Base-by-base conservation (phyloP, 1,140 invertebrate species). In the Brachionus calyciflorus region DNA sequence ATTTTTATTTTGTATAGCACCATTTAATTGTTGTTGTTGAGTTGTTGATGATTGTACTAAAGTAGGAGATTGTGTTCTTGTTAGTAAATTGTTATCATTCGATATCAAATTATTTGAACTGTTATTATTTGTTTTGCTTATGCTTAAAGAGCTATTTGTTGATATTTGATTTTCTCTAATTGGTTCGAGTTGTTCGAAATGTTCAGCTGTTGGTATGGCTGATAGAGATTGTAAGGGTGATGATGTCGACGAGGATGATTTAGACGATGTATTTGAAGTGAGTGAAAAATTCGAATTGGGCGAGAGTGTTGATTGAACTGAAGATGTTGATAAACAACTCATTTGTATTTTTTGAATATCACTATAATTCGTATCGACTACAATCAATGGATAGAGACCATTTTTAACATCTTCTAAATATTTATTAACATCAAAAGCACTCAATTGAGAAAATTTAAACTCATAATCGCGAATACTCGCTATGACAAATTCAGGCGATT, bases 391-490 rank as follows among this genome's bases (percentile, higher is more conserved):
- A 57, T 77, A 63, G 12, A 53, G 10, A 26, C 76, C 76, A 69
- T 69, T 77, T 41, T 69, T 55, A 26, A 77, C 63, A 77, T 77
- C 76, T 77, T 77, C 76, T 9, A 77, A 12, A 24, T 65, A 69
- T 26, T 77, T 77, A 51, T 60, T 60, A 21, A 77, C 40, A 77
- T 77, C 76, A 49, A 77, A 77, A 19, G 57, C 14, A 2, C 49
- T n/a, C 19, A 55, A 46, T 37, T 73, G 69, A 30, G 17, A 17
- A 21, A 55, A 73, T 41, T 51, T 73, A 37, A 51, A 73, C 26
- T 49, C 46, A 9, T 49, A 6, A 12, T 37, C 30, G 21, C 40
- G 19, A 19, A 24, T 21, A 33, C 24, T 49, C 7, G 69, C 37
- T 17, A 55, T 33, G 6, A 73, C 69, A 30, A 37, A 49, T 40